Evolutionary conservation across 1,140 invertebrate species (phyloP), one percentile per base, ranked within the genome.

Genomic region (Caenorhabditis briggsae): DNA sequence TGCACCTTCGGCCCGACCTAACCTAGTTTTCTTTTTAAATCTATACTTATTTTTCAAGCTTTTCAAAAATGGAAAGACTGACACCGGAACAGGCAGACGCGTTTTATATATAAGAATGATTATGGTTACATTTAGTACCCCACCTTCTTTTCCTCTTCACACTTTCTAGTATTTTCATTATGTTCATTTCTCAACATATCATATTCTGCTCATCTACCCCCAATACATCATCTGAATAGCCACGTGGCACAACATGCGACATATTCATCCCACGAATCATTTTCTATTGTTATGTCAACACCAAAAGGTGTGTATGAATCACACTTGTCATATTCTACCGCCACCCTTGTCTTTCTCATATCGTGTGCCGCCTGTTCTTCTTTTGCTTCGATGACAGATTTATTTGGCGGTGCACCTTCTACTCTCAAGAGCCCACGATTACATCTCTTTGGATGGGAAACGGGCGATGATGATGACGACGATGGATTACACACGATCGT

Each of bases 391-490:
- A 64, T 70, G 64, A 70, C 64, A 46, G 64, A 70, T 46, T 70
- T 70, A 46, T 70, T 70, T 43, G 64, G 64, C 64, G 64, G 64
- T 70, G 64, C 16, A 70, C 41, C 64, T 46, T 70, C 23, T 70
- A 70, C 50, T 53, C n/a, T 58, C 56, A 58, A 58, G 56, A n/a
- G 59, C 20, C 8, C 16, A 70, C 33, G 64, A 70, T 70, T 70
- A 70, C 64, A 70, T 70, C 41, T 70, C 43, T 41, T 43, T 25
- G 14, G 20, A 18, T 64, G 12, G 14, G 41, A 20, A 70, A 25
- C 2, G 64, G 20, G 18, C 18, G 23, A 25, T 61, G 25, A 25
- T 70, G 43, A 33, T 33, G 33, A 33, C 33, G 1, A 16, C 14
- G 33, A 70, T 46, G 64, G 64, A 70, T 70, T 70, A 48, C 43